Percentiles rank a stretch among this genome's conserved stretches.
These are phyloP conservation scores for Drosophila planitibia DNA, from an alignment of 2,888 invertebrate species.

Conservation along the genomic window DNA sequence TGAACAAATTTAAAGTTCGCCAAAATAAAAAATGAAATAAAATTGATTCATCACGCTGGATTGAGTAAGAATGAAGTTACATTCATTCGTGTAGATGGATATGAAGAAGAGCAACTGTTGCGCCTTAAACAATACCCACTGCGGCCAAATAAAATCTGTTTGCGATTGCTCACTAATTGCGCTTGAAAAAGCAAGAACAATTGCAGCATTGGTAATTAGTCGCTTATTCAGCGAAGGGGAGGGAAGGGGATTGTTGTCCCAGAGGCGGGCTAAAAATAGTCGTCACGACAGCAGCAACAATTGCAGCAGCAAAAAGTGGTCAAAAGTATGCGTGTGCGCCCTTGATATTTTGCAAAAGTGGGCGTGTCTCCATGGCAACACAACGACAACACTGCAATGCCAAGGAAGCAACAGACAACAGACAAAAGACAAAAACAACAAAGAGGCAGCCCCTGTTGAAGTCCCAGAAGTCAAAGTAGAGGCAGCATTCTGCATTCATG, in stretches of 20 bases:
- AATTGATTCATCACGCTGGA: conserved; percentile 39
- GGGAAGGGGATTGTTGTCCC: not conserved
- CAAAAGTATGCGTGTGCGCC: conserved; percentile 48
- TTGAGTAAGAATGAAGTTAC: conserved; percentile 6
- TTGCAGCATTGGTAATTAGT: conserved; percentile 50
- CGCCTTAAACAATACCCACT: conserved; percentile 3
- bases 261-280: conserved; percentile 46
- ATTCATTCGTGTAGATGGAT: not conserved
- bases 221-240: conserved; percentile 5
- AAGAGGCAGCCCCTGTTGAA: conserved; percentile 31
- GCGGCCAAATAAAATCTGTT: conserved; percentile 34
- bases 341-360: conserved; percentile 61
- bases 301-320: conserved; percentile 24
- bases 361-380: conserved; percentile 72
- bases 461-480: conserved; percentile 34
- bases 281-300: conserved; percentile 31
- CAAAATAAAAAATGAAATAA: not conserved
- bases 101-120: conserved; percentile 6
- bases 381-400: conserved; percentile 22
- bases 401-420: not conserved
- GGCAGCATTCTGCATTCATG: conserved; percentile 17
- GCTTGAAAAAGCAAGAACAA: conserved; percentile 25
- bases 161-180: conserved; percentile 51
- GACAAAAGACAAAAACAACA: conserved; percentile 25
- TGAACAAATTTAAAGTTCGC: conserved; percentile 19